Base-by-base conservation (phyloP, 2,113 vertebrate genomes). In the Cheilinus undulatus region DNA sequence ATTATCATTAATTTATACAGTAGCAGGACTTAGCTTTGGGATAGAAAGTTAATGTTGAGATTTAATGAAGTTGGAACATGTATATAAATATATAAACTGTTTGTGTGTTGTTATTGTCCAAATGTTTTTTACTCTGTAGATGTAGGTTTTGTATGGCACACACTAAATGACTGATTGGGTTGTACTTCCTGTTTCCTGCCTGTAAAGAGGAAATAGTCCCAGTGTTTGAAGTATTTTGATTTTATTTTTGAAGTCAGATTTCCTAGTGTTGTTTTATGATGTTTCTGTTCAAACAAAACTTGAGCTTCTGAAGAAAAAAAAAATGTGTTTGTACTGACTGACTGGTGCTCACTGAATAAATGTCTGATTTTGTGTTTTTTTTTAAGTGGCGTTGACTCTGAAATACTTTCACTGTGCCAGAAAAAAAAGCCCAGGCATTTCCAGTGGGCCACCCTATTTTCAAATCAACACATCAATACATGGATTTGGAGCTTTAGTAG, bases 331-430 rank as follows among this genome's bases (percentile, higher is more conserved):
- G 68, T 89, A 75, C 80, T 83, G 82, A 82, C 80, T 80, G 62
- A 86, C 82, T 87, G 83, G 86, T 92, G 89, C 85, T 91, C 75
- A 80, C 73, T 82, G 64, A 93, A 93, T 93, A 93, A 92, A 90
- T 84, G 82, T 86, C 66, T 70, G 74, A 32, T 82, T 53, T 73
- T 86, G 46, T 89, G 28, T 60, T 53, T 54, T 86, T 76, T 85
- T 82, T 76, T 42, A 15, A 13, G 69, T 61, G 19, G 49, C 22
- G 17, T 7, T 23, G 49, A 0, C 12, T 73, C 10, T 53, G 34
- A 30, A 2, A 5, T n/a, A 7, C 14, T 14, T 17, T 15, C 5
- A 15, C 5, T 40, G 14, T 13, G 15, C n/a, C n/a, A n/a, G n/a
- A n/a, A n/a, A n/a, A n/a, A n/a, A n/a, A n/a, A n/a, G n/a, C n/a